Conservation (phyloP, 1,140 invertebrate genomes). For the Drosophila hydei region DNA sequence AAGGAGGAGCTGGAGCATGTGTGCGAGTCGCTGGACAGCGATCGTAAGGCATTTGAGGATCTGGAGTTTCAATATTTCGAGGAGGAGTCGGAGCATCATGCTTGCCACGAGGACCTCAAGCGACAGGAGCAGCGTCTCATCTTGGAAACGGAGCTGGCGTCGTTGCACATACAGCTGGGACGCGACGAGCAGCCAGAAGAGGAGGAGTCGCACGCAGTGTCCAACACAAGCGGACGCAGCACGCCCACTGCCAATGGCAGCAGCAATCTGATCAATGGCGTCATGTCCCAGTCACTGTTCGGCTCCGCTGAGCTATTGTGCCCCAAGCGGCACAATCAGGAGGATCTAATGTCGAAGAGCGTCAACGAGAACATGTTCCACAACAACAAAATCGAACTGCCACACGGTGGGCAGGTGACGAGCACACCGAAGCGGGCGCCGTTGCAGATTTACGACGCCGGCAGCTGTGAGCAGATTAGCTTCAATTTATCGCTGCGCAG, state of each 20-base stretch:
- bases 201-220: constrained; percentile 34
- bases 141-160: constrained; percentile 62
- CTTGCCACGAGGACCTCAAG: constrained; percentile 92
- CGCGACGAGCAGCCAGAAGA: constrained; percentile 29
- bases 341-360: constrained; percentile 86
- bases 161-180: constrained; percentile 62
- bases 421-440: constrained; percentile 76
- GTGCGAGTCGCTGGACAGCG: constrained; percentile 89
- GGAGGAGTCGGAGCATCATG: constrained; percentile 92
- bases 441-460: constrained; percentile 63
- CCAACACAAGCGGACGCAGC: constrained; percentile 11
- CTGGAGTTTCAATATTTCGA: constrained; percentile 97
- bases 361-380: constrained; percentile 87
- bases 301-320: constrained; percentile 79
- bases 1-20: constrained; percentile 87
- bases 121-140: constrained; percentile 89
- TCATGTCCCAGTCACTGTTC: constrained; percentile 83
- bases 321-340: constrained; percentile 61
- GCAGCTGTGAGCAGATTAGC: constrained; percentile 69
- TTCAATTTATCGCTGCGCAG: constrained; percentile 80
- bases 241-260: constrained; percentile 17
- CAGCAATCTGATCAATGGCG: constrained; percentile 64
- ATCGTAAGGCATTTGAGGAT: constrained; percentile 94
- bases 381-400: constrained; percentile 79
- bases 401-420: constrained; percentile 28